A percentile compares a stretch with the other conserved stretches of the same genome.
Evolutionary conservation across 2,797 vertebrate genomes (phyloP).

Genomic region (Eospalax fontanierii): DNA sequence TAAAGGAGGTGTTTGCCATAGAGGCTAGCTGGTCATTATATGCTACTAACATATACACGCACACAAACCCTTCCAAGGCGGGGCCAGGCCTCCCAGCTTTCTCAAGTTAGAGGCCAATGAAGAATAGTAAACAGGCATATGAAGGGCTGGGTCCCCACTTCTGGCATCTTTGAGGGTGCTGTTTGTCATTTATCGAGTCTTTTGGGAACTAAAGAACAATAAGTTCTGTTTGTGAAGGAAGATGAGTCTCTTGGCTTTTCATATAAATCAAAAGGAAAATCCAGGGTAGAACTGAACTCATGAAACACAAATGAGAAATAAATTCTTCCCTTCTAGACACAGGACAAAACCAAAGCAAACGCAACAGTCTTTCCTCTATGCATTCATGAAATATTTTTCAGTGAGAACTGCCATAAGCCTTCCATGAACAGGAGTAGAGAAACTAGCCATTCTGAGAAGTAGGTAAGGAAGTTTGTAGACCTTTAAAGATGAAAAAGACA

Average conservation of each 20-base stretch:
- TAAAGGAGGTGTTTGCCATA: constrained; percentile 70
- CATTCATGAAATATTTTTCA: not conserved
- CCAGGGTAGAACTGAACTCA: not conserved
- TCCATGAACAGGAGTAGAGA: not conserved
- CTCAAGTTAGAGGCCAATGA: not conserved
- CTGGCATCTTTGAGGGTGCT: constrained; percentile 52
- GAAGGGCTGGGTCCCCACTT: not conserved
- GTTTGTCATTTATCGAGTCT: constrained; percentile 55
- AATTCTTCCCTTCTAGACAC: not conserved
- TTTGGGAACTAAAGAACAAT: not conserved
- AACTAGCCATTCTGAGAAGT: not conserved
- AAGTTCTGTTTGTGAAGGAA: constrained; percentile 51
- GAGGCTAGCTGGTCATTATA: constrained; percentile 65
- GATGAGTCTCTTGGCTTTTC: constrained; percentile 50
- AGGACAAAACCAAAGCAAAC: not conserved
- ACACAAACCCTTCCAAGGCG: not conserved
- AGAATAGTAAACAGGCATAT: not conserved
- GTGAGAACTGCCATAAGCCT: not conserved
- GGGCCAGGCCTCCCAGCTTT: not conserved
- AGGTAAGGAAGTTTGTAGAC: not conserved
- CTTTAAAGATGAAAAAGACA: not conserved
- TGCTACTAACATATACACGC: constrained; percentile 38
- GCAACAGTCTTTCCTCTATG: not conserved
- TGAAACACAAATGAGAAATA: constrained; percentile 1
- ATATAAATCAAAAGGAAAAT: constrained; percentile 32